Evolutionary conservation across 2,113 vertebrate species (phyloP).

Genomic region (Loxodonta africana): DNA sequence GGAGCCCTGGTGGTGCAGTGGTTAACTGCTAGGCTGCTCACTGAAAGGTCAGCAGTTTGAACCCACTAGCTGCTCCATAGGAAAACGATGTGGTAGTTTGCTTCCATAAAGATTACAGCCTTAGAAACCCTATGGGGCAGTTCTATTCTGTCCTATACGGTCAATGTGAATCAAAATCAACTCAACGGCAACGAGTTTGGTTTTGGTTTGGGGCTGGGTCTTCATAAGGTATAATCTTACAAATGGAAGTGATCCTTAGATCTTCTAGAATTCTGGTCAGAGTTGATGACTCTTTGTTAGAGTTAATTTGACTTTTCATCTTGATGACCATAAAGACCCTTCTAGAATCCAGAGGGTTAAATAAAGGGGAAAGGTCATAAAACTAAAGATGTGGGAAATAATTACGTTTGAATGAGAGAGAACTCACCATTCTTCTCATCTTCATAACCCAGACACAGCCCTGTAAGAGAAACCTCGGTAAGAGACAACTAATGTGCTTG

Average conservation of each 20-base stretch:
- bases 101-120: no score
- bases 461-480: slow-evolving; percentile 64
- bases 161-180: no score
- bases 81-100: no score
- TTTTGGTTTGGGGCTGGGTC: background rate
- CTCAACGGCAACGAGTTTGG: no score
- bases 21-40: no score
- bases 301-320: background rate
- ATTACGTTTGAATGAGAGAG: no score
- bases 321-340: background rate
- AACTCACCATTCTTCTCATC: slow-evolving; percentile 42
- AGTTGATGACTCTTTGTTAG: slow-evolving; percentile 27
- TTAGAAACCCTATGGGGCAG: no score
- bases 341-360: background rate
- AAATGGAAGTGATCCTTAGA: background rate
- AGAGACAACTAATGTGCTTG: background rate
- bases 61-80: no score
- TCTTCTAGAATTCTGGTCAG: background rate
- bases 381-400: fast-evolving
- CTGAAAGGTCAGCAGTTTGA: no score
- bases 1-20: no score
- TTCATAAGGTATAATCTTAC: background rate
- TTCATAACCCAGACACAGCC: slow-evolving; percentile 42
- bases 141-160: no score
- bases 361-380: background rate